Base-by-base conservation (phyloP, 2,888 invertebrate species). In the Agonopterix subpropinquella region DNA sequence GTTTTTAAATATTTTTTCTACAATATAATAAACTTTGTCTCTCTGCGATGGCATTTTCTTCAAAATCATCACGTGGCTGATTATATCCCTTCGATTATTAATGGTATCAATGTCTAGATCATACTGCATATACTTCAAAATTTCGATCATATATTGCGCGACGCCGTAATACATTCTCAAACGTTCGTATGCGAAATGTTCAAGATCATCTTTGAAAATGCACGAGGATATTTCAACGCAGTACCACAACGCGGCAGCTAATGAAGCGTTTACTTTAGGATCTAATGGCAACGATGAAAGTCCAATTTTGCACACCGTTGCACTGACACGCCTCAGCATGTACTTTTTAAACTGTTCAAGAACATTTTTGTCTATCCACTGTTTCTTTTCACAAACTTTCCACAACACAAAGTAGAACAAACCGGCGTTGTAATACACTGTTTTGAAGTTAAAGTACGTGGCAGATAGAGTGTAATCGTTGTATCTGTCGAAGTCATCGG, bases 331-430 rank as follows among this genome's bases (percentile, higher is more conserved):
- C n/a, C n/a, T n/a, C n/a, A n/a, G n/a, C n/a, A n/a, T n/a, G n/a
- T n/a, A n/a, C 35, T 66, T 65, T 44, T 65, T 73, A 13, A 74
- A 69, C 44, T 61, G 62, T 36, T 64, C 64, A 8, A 71, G 55
- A 1, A 73, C 67, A 47, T 73, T 73, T 56, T 44, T 62, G 35
- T 74, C 72, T 73, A 73, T 73, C 73, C 73, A 73, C 43, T 69
- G 54, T 58, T 74, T 74, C 7, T 59, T 65, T 53, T 72, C 73
- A 53, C 69, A 69, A 43, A 61, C 69, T 54, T 73, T 74, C 71
- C 65, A 73, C 50, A 74, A 41, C 36, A 71, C 64, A 28, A 46
- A 75, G 51, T 75, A 74, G 49, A 73, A 72, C 47, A 74, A 52
- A 0, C 71, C 70, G 39, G 65, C 44, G 52, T 75, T 74, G 53